Percentiles rank a stretch among this genome's conserved stretches.
Evolutionary conservation across 2,797 vertebrate genomes (phyloP).

Genomic region (Tadarida brasiliensis): DNA sequence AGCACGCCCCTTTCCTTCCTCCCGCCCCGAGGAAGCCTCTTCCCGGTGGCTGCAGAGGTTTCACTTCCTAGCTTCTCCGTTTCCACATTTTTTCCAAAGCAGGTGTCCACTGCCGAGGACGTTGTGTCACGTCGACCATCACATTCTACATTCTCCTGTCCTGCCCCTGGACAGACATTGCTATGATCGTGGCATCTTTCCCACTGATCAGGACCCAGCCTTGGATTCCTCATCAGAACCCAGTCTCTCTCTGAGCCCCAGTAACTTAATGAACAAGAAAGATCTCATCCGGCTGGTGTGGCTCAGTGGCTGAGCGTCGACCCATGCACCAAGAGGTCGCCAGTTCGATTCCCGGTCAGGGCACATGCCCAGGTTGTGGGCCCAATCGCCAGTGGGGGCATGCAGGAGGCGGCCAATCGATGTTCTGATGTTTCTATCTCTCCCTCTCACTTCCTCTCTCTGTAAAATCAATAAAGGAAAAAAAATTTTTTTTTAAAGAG

Average conservation of each 20-base stretch:
- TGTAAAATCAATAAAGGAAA: too few relatives aligned
- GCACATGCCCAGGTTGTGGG: too few relatives aligned
- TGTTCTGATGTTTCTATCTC: too few relatives aligned
- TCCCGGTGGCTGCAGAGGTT: background rate
- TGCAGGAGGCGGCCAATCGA: too few relatives aligned
- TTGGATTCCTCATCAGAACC: background rate
- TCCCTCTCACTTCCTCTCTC: too few relatives aligned
- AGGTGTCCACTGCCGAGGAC: background rate
- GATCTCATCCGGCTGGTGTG: too few relatives aligned
- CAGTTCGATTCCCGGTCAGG: too few relatives aligned
- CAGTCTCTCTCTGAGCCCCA: background rate
- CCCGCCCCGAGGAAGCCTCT: background rate
- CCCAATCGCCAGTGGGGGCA: too few relatives aligned
- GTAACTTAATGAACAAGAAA: background rate
- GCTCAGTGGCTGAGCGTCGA: too few relatives aligned
- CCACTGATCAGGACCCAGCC: background rate
- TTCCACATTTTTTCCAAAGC: background rate
- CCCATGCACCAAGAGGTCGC: too few relatives aligned
- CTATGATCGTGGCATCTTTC: background rate
- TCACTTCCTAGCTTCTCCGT: background rate
- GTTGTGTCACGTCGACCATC: accelerated
- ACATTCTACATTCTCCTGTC: background rate
- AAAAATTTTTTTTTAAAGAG: too few relatives aligned
- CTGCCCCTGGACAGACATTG: background rate
- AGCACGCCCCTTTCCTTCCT: background rate